phyloP scores from a whole-genome alignment of 2,797 vertebrate genomes.

The Brachymystax lenok region DNA sequence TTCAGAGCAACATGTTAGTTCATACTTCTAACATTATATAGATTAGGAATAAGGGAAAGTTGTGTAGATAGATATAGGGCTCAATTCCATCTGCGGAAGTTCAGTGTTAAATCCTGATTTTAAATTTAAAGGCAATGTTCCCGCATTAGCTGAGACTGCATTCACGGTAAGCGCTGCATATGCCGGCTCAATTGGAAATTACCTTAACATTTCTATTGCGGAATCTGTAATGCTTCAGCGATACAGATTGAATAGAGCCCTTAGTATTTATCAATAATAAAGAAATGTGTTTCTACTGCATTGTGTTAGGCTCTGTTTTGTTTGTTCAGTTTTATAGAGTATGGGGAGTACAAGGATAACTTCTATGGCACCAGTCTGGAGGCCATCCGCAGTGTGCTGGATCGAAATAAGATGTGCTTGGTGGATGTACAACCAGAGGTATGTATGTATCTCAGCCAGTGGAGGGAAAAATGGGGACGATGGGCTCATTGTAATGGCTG shows the following conservation, averaged over 20 bases:
- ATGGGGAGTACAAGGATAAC: conserved; percentile 92
- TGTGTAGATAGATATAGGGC: not conserved
- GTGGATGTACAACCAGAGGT: conserved; percentile 94
- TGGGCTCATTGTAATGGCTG: no score
- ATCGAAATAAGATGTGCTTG: conserved; percentile 88
- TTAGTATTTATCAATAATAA: not conserved
- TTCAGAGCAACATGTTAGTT: conserved; percentile 87
- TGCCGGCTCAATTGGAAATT: no score
- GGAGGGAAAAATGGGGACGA: no score
- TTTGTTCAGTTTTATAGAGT: conserved; percentile 87
- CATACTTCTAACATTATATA: conserved; percentile 16
- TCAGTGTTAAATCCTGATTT: no score
- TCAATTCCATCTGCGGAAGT: no score
- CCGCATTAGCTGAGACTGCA: no score
- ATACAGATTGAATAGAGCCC: no score
- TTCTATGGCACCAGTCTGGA: conserved; percentile 92
- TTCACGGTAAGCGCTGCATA: no score
- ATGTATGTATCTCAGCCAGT: conserved; percentile 52
- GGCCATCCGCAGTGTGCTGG: conserved; percentile 84
- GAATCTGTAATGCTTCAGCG: no score
- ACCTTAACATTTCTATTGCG: no score
- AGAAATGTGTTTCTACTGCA: not conserved
- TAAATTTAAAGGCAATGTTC: no score
- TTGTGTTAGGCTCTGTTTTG: not conserved
- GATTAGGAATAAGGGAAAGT: not conserved